These are phyloP conservation scores for Tachystola acroxantha DNA, from an alignment of 2,888 invertebrate genomes.

Conservation along the genomic window DNA sequence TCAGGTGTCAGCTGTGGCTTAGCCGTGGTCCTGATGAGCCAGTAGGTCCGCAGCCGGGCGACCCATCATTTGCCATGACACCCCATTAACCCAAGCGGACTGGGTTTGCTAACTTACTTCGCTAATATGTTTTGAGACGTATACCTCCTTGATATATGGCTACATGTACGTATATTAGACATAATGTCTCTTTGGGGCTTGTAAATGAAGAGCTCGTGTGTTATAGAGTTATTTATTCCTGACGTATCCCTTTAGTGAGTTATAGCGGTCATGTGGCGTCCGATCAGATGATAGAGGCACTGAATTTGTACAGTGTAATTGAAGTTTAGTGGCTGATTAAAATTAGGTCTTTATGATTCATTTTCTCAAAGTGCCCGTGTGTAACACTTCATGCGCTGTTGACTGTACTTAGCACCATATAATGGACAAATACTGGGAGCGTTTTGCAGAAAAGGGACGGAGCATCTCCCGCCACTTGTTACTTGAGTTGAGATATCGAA, in stretches of 20 bases:
- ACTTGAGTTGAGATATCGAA: too few species aligned
- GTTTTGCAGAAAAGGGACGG: too few species aligned
- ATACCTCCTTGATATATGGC: conserved; percentile 18
- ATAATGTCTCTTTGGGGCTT: conserved; percentile 29
- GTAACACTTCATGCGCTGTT: too few species aligned
- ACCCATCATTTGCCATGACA: conserved; percentile 71
- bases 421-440: too few species aligned
- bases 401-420: too few species aligned
- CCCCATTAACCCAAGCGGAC: conserved; percentile 64
- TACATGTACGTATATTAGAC: conserved; percentile 18
- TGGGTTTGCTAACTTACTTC: conserved; percentile 55
- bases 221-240: conserved; percentile 20
- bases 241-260: background rate
- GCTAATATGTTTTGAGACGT: conserved; percentile 58
- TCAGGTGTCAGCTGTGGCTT: conserved; percentile 38
- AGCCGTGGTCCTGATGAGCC: conserved; percentile 50
- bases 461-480: too few species aligned
- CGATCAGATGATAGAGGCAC: too few species aligned
- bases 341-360: too few species aligned
- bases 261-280: too few species aligned
- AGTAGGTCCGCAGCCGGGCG: conserved; percentile 49
- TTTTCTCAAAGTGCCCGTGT: too few species aligned
- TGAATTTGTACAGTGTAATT: too few species aligned
- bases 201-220: conserved; percentile 35
- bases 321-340: too few species aligned